Evolutionary conservation across 2,113 vertebrate species (phyloP).

Genomic region (Oxyruncus cristatus): DNA sequence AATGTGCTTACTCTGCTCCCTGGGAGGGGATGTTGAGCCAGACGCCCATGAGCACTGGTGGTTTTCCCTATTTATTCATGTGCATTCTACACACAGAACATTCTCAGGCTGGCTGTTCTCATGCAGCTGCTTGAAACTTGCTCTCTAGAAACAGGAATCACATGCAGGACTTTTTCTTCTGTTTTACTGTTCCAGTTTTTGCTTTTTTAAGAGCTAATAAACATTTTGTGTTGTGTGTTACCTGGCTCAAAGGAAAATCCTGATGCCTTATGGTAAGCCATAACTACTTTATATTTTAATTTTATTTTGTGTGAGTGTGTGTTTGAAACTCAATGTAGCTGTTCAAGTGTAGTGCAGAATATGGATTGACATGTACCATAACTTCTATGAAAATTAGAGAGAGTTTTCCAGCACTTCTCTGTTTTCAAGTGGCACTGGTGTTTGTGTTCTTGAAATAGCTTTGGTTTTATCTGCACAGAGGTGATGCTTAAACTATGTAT

Average conservation of each 20-base stretch:
- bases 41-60: rapidly evolving
- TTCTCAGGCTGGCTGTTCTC: not conserved
- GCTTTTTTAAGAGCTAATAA: not conserved
- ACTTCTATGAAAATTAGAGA: not conserved
- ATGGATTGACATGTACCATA: not conserved
- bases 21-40: not conserved
- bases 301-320: not conserved
- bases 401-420: not conserved
- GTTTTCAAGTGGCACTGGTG: not conserved
- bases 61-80: not conserved
- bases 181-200: not conserved
- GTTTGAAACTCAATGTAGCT: not conserved
- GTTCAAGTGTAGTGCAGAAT: not conserved
- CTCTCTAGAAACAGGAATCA: not conserved
- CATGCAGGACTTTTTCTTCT: not conserved
- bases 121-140: not conserved
- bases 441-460: not conserved
- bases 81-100: not conserved
- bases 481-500: not conserved
- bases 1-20: not conserved
- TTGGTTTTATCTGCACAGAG: not conserved
- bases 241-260: not conserved
- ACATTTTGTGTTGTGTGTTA: rapidly evolving
- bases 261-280: not conserved
- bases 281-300: not conserved